Evolutionary conservation across 1,140 invertebrate genomes (phyloP), one percentile per base, ranked within the genome.

Genomic region (Drosophila varians): DNA sequence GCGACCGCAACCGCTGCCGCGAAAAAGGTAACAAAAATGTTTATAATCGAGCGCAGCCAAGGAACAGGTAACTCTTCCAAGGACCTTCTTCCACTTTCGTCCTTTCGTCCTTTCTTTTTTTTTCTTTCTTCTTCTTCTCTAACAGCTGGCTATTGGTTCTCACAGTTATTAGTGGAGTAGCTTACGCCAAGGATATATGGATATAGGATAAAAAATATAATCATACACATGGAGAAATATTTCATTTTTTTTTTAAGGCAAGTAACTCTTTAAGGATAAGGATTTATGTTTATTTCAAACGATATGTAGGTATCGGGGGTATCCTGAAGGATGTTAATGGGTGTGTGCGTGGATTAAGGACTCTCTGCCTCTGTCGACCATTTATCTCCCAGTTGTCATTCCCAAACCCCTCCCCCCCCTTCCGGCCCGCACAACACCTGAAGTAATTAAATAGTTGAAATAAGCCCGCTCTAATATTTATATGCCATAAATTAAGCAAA

Each of bases 381-480:
- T 12, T 14, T 38, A 38, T 38, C n/a, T 5, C 48, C 25, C 36
- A 12, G 14, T 38, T 14, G 36, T 4, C 11, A 43, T 28, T 11
- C 31, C 49, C n/a, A n/a, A n/a, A 38, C 45, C 26, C 11, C 6
- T 19, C 19, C 14, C n/a, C 1, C 4, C 26, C 18, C 42, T n/a
- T 4, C 40, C 36, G 26, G 28, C 19, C 26, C 47, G 42, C 70
- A 72, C 69, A 83, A 82, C 78, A 84, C 78, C 78, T 82, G 57
- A 78, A 84, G 78, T 82, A 82, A 82, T 82, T 82, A 82, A 82
- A 82, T 82, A 84, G 78, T 82, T 82, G 79, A 84, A 82, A 78
- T 78, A 84, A 84, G 78, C 79, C 76, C 42, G 66, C 78, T 82
- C 74, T 78, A 82, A 82, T 82, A 82, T 82, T 82, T 82, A 82